These are phyloP conservation scores for Phenganax subtilis DNA, from an alignment of 92 coral and sea anemone genomes.

Conservation along the genomic window DNA sequence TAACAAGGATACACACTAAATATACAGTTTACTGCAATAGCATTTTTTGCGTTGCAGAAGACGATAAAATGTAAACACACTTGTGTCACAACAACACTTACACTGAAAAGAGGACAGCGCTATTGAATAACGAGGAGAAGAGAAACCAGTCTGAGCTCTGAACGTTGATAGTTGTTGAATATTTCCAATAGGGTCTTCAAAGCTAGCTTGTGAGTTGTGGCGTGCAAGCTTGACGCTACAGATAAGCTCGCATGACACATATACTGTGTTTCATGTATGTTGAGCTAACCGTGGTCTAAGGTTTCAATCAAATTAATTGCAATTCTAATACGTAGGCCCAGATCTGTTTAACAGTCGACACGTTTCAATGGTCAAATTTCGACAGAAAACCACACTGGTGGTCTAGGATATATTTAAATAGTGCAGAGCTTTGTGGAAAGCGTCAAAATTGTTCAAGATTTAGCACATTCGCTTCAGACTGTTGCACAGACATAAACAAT, in stretches of 20 bases:
- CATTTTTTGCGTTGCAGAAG: no score
- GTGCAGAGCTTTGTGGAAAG: background rate
- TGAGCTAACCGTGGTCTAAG: conserved; percentile 4
- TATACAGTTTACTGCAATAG: no score
- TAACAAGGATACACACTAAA: no score
- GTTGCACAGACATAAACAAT: background rate
- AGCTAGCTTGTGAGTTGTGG: background rate
- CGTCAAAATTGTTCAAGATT: background rate
- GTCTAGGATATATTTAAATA: background rate
- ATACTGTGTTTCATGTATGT: no score
- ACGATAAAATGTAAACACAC: no score
- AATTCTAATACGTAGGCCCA: background rate
- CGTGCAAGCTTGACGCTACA: background rate
- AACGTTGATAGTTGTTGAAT: no score
- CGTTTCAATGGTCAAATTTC: background rate
- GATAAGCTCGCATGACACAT: background rate
- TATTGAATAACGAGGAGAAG: no score
- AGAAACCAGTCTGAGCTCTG: no score
- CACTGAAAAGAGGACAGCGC: no score
- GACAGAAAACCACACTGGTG: background rate
- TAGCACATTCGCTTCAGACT: background rate
- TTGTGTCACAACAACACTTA: no score
- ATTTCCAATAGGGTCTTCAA: no score
- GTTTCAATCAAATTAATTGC: conserved; percentile 28
- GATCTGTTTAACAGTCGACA: background rate